These are phyloP conservation scores for Scytalopus superciliaris DNA, from an alignment of 2,113 vertebrate species.

Conservation along the genomic window DNA sequence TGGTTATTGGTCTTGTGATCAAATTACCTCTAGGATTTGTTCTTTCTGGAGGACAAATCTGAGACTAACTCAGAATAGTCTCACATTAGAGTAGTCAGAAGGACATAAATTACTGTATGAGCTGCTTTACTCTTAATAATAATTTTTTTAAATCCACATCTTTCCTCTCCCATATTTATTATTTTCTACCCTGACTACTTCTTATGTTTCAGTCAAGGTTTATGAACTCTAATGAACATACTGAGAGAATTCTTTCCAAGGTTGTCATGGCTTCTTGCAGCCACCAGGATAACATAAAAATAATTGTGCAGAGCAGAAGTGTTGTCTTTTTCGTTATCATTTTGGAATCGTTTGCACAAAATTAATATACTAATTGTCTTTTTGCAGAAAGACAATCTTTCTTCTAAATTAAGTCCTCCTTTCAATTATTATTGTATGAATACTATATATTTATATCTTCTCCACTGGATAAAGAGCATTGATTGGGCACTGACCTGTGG, in stretches of 20 bases:
- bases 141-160: background rate
- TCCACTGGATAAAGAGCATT: background rate
- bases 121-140: background rate
- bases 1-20: background rate
- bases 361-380: background rate
- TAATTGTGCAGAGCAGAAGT: background rate
- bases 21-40: background rate
- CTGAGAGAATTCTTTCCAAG: background rate
- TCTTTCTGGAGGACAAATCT: background rate
- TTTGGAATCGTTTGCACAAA: background rate
- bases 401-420: background rate
- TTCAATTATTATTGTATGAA: background rate
- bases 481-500: background rate
- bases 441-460: background rate
- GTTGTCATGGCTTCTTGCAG: background rate
- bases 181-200: background rate
- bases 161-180: background rate
- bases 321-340: background rate
- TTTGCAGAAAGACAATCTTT: background rate
- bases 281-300: background rate
- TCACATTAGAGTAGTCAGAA: background rate
- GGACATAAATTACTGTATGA: background rate
- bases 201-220: background rate
- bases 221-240: background rate
- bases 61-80: background rate